Conservation (phyloP, 2,888 invertebrate genomes). For the Plebejus anna region DNA sequence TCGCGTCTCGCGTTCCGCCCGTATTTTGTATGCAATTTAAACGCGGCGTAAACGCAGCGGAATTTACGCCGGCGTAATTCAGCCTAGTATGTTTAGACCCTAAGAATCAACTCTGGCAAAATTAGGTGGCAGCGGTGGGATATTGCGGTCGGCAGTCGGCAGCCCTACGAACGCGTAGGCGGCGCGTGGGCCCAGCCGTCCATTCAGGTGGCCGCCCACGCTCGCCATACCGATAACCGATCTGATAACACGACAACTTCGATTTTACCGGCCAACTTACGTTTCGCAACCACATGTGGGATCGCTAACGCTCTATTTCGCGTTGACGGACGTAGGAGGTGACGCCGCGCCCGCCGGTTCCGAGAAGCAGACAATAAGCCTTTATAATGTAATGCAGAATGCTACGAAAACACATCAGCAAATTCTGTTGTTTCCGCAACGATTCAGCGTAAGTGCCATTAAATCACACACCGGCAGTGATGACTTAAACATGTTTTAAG, state of each 20-base stretch:
- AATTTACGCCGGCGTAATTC: no score
- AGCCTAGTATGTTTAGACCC: background rate
- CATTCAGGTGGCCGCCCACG: slow-evolving; percentile 67
- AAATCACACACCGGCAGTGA: background rate
- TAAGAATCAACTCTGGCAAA: background rate
- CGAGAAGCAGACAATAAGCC: background rate
- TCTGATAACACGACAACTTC: slow-evolving; percentile 57
- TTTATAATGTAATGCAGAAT: background rate
- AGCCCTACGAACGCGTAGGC: slow-evolving; percentile 44
- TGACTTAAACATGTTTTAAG: background rate
- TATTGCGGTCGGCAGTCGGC: background rate
- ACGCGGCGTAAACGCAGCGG: no score
- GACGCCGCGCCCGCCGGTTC: background rate
- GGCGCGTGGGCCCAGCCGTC: slow-evolving; percentile 52
- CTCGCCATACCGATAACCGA: slow-evolving; percentile 51
- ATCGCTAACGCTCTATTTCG: background rate
- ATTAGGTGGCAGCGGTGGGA: slow-evolving; percentile 14
- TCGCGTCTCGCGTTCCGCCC: no score
- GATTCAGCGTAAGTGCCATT: background rate
- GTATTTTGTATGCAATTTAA: no score
- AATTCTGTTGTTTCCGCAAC: background rate
- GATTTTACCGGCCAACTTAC: slow-evolving; percentile 37
- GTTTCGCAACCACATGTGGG: slow-evolving; percentile 31
- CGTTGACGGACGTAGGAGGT: background rate
- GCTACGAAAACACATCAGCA: background rate